phyloP scores from a whole-genome alignment of 2,797 vertebrate species.

The Lithobates sylvaticus region DNA sequence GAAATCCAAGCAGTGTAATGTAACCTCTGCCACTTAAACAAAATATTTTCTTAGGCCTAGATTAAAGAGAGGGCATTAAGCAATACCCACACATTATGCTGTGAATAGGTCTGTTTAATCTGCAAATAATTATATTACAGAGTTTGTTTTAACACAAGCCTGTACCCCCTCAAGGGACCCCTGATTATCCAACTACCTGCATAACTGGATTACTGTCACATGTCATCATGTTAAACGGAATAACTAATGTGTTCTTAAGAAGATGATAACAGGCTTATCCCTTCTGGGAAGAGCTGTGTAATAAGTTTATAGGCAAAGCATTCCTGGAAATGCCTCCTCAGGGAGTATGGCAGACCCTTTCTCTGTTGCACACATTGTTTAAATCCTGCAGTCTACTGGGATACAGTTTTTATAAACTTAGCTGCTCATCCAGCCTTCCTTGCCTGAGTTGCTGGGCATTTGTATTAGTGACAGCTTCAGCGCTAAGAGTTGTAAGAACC shows the following conservation, averaged over 20 bases:
- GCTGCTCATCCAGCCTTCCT: neutral
- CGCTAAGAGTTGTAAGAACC: neutral
- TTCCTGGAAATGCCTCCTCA: slow-evolving; percentile 54
- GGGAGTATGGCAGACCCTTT: slow-evolving; percentile 28
- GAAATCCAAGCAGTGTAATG: neutral
- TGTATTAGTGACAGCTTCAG: neutral
- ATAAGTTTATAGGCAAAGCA: slow-evolving; percentile 48
- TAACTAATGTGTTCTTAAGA: slow-evolving; percentile 57
- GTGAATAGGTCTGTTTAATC: slow-evolving; percentile 41
- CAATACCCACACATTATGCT: slow-evolving; percentile 10
- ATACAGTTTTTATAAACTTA: slow-evolving; percentile 10
- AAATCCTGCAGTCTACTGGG: slow-evolving; percentile 8
- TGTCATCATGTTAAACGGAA: slow-evolving; percentile 57
- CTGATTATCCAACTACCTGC: slow-evolving; percentile 52
- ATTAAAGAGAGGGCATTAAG: neutral
- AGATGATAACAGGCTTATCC: slow-evolving; percentile 53
- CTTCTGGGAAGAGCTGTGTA: slow-evolving; percentile 57
- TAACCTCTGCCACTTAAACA: neutral
- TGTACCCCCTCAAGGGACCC: slow-evolving; percentile 37
- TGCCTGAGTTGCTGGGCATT: neutral
- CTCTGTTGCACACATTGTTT: slow-evolving; percentile 17
- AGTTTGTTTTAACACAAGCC: slow-evolving; percentile 56
- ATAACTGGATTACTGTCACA: slow-evolving; percentile 61
- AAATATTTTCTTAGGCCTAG: neutral
- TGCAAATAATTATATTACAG: slow-evolving; percentile 47